Conservation (phyloP, 2,888 invertebrate species). For the Ophion ventricosus region DNA sequence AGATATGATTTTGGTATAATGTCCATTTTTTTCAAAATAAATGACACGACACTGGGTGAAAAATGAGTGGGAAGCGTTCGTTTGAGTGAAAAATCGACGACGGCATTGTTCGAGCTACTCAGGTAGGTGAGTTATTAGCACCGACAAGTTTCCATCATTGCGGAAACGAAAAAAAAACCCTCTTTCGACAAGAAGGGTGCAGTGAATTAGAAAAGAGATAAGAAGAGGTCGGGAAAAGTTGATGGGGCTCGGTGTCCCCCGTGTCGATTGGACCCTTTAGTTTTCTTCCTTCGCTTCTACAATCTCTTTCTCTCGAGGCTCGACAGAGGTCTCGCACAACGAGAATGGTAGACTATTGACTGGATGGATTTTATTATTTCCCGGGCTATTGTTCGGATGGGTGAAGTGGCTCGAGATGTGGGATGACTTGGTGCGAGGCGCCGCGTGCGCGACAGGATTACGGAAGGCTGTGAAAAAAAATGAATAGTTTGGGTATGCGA, state of each 20-base stretch:
- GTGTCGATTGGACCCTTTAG: conserved; percentile 26
- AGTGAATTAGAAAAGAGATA: conserved; percentile 11
- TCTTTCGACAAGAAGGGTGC: not conserved
- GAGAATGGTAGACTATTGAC: conserved; percentile 34
- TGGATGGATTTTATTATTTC: conserved; percentile 69
- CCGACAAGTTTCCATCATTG: conserved; percentile 31
- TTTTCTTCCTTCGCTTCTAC: conserved; percentile 13
- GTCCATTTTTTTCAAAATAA: not conserved
- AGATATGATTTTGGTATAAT: not conserved
- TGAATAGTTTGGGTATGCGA: conserved; percentile 1
- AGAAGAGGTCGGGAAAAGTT: conserved; percentile 34
- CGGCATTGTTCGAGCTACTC: conserved; percentile 72
- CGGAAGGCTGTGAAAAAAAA: conserved; percentile 24
- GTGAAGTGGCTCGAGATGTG: conserved; percentile 43
- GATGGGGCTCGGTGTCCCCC: conserved; percentile 40
- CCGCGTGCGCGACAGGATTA: conserved; percentile 43
- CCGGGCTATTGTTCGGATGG: conserved; percentile 57
- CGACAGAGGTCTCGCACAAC: not conserved
- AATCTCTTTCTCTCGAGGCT: not conserved
- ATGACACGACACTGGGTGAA: not conserved
- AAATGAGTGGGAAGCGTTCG: conserved; percentile 51
- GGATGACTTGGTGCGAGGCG: conserved; percentile 23
- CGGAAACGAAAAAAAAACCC: conserved; percentile 12
- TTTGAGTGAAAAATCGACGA: conserved; percentile 73
- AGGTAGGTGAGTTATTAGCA: conserved; percentile 70